A percentile compares a stretch with the other conserved stretches of the same genome.
These are phyloP conservation scores for Ceratina australensis DNA, from an alignment of 1,140 invertebrate genomes.

Conservation along the genomic window DNA sequence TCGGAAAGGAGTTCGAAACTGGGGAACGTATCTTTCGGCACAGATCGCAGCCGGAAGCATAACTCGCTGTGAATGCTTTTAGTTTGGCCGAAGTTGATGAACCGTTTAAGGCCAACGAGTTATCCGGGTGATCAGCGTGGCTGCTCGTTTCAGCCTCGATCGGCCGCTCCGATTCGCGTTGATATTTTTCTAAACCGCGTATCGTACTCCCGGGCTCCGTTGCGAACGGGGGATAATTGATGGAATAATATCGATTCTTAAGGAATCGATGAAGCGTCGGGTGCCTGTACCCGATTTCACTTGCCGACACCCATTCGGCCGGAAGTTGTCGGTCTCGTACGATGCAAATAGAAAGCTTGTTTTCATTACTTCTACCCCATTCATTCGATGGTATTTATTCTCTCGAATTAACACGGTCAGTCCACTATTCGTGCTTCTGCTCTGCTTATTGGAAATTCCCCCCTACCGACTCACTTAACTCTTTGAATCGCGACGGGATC, in stretches of 20 bases:
- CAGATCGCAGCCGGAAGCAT: too few relatives aligned
- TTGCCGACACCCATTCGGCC: background rate
- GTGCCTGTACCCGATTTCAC: background rate
- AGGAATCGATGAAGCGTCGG: background rate
- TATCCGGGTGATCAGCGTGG: too few relatives aligned
- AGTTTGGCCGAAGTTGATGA: too few relatives aligned
- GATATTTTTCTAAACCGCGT: too few relatives aligned
- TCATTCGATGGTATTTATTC: background rate
- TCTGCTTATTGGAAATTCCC: background rate
- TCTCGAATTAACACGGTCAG: background rate
- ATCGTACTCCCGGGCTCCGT: background rate
- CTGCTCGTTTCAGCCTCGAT: too few relatives aligned
- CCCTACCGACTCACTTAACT: background rate
- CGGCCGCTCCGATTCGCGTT: too few relatives aligned
- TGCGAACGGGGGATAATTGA: background rate
- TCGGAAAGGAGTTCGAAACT: too few relatives aligned
- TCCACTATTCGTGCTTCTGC: background rate
- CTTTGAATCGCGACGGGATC: too few relatives aligned
- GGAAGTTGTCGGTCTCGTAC: background rate
- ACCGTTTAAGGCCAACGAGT: too few relatives aligned
- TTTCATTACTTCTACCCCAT: background rate
- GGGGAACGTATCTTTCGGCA: too few relatives aligned
- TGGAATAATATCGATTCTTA: background rate
- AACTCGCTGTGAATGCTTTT: too few relatives aligned
- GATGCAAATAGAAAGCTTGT: constrained; percentile 14